Evolutionary conservation across 2,888 invertebrate species (phyloP), one percentile per base, ranked within the genome.

Genomic region (Lasioglossum vierecki): DNA sequence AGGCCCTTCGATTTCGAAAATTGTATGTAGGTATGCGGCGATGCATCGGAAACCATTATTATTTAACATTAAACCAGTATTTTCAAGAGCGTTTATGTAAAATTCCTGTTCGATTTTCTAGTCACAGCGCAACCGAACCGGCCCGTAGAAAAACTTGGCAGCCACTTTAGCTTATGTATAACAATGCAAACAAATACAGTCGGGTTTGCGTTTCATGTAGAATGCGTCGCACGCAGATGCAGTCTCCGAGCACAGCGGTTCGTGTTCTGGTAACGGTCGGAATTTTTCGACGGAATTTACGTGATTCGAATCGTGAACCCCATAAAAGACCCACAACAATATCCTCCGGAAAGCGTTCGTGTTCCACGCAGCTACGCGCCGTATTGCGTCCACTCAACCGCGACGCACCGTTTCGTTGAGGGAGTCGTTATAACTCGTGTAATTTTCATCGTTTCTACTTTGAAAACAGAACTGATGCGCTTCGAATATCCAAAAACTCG

Each of bases 301-400:
- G 89, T 89, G 89, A 90, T 84, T 77, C 68, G 90, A 90, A 89
- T 90, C 49, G 83, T 83, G 76, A 82, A 88, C 22, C 30, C 44
- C 75, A 46, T 83, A 82, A 82, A 88, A 80, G 73, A 41, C 53
- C 44, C 49, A 75, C 60, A 82, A 88, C 80, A 75, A 41, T 68
- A 15, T 73, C 73, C 46, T 46, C 44, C 44, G 66, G 63, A 72
- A 82, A 80, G 76, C 66, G 70, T 76, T 68, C 71, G 30, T 1
- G 30, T 74, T 57, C 39, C n/a, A 5, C 22, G 15, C 41, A 30
- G 30, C 3, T 53, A 60, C 30, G 41, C 41, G 39, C 63, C 22
- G 57, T 30, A 22, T 22, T 57, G 49, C 74, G 53, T 44, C 15
- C 4, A 18, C 18, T 60, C 73, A 63, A 60, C 71, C 79, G 2